Conservation (phyloP, 2,888 invertebrate genomes). For the Halictus ligatus region DNA sequence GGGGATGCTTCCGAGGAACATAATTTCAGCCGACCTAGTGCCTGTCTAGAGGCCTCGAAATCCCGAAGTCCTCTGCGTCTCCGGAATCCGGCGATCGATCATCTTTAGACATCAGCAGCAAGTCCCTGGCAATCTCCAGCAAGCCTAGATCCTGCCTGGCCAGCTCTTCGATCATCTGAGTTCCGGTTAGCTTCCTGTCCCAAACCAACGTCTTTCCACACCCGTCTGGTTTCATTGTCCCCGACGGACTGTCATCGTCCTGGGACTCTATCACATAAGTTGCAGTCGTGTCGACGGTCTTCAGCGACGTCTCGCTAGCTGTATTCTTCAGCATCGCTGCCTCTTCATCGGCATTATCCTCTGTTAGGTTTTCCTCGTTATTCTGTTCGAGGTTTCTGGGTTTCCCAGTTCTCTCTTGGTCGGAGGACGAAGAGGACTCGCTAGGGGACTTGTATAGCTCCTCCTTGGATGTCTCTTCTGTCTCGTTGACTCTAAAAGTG, state of each 20-base stretch:
- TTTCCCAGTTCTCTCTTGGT: background rate
- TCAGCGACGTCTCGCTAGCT: conserved; percentile 46
- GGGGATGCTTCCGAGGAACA: conserved; percentile 9
- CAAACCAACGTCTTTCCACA: background rate
- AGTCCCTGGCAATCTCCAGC: conserved; percentile 42
- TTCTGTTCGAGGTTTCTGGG: background rate
- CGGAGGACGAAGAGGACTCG: background rate
- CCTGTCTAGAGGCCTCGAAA: conserved; percentile 12
- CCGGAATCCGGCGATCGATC: conserved; percentile 13
- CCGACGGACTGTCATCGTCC: background rate
- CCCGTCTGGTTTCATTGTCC: background rate
- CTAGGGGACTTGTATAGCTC: background rate
- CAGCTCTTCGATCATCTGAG: conserved; percentile 32
- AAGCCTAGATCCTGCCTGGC: conserved; percentile 41
- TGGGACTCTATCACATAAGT: conserved; percentile 60
- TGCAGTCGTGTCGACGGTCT: conserved; percentile 47
- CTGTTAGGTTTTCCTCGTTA: background rate
- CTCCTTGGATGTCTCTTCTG: background rate
- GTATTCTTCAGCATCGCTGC: background rate
- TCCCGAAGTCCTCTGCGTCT: conserved; percentile 6
- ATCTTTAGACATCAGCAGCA: conserved; percentile 17
- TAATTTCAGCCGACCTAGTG: background rate
- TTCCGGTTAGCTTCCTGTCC: conserved; percentile 22
- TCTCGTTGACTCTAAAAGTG: conserved; percentile 27
- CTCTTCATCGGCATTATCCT: too few relatives aligned